Conservation (phyloP, 2,797 vertebrate species). For the Buceros bicornis region DNA sequence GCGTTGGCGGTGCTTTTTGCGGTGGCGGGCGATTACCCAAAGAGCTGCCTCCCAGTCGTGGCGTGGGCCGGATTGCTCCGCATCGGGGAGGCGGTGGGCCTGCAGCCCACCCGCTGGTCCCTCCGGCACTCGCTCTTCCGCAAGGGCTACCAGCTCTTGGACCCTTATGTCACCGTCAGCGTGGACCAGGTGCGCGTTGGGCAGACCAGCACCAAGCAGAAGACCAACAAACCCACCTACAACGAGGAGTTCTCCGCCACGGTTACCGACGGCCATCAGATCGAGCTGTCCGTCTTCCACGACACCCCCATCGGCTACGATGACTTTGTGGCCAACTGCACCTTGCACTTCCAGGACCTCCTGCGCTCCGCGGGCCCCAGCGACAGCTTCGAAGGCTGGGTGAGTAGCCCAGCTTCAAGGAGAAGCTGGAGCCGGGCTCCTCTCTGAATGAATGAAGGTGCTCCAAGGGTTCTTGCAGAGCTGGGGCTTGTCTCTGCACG, state of each 20-base stretch:
- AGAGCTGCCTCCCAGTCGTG: too few species aligned
- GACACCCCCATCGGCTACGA: constrained; percentile 96
- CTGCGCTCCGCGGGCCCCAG: constrained; percentile 84
- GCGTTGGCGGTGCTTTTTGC: too few species aligned
- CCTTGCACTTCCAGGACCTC: constrained; percentile 90
- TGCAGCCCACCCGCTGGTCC: constrained; percentile 93
- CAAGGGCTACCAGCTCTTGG: constrained; percentile 86
- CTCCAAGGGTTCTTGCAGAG: not conserved
- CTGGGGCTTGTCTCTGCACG: constrained; percentile 35
- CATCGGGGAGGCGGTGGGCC: constrained; percentile 93
- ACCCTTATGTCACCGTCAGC: constrained; percentile 95
- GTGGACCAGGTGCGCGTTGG: constrained; percentile 94
- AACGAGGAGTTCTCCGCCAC: constrained; percentile 94
- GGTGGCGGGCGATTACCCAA: too few species aligned
- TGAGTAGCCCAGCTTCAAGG: constrained; percentile 77
- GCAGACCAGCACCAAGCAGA: constrained; percentile 93
- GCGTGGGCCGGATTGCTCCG: too few species aligned
- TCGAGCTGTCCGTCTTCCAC: constrained; percentile 95
- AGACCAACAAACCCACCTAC: constrained; percentile 94
- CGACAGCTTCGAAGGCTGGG: constrained; percentile 94
- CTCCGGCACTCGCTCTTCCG: constrained; percentile 92
- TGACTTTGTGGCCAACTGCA: constrained; percentile 97
- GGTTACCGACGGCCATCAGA: constrained; percentile 86
- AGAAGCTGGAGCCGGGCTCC: not conserved
- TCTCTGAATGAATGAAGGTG: not conserved